Evolutionary conservation across 2,113 vertebrate species (phyloP).

Genomic region (Lepus europaeus): DNA sequence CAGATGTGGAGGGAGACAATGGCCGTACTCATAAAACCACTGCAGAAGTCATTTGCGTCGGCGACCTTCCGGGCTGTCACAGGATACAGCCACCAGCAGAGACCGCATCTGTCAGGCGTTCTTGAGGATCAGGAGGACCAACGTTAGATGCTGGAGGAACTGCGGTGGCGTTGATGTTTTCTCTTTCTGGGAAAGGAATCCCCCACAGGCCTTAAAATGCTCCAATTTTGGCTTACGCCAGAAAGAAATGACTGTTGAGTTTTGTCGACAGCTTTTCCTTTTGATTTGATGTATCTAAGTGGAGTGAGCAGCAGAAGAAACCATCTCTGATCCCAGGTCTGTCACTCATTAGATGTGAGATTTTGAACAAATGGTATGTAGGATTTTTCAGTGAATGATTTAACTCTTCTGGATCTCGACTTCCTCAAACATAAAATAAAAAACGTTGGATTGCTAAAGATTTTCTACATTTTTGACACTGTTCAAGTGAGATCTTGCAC

Average conservation of each 20-base stretch:
- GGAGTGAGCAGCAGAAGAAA: background rate
- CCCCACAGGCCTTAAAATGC: background rate
- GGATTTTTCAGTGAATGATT: conserved; percentile 11
- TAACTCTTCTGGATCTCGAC: background rate
- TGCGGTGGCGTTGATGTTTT: background rate
- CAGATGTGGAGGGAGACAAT: conserved; percentile 55
- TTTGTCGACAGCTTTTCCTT: background rate
- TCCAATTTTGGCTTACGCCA: background rate
- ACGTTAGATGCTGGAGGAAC: background rate
- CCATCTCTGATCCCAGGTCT: background rate
- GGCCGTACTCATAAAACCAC: conserved; percentile 32
- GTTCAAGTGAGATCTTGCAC: background rate
- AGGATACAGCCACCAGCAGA: background rate
- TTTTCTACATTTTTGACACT: background rate
- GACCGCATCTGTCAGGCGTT: background rate
- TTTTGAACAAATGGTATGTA: background rate
- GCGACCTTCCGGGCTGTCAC: conserved; percentile 7
- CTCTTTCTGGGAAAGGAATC: conserved; percentile 11
- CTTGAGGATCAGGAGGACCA: conserved; percentile 35
- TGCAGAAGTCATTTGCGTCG: conserved; percentile 42
- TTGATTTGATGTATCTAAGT: background rate
- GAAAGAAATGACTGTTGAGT: background rate
- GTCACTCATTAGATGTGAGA: background rate
- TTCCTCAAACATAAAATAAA: conserved; percentile 3
- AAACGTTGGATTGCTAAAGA: background rate